Conservation (phyloP, 2,888 invertebrate genomes). For the Chydorus sphaericus region DNA sequence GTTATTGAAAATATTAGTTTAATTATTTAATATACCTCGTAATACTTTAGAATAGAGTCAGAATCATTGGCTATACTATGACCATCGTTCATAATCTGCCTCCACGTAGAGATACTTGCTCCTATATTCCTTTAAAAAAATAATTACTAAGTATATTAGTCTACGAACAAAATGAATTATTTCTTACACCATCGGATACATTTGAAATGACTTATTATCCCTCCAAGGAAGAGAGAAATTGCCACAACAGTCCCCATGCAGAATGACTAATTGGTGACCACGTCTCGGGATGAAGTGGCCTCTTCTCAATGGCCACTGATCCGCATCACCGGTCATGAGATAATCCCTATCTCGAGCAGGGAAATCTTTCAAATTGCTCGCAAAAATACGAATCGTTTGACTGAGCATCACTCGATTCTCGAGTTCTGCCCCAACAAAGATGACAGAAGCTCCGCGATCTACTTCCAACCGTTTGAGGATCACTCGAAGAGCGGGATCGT, state of each 20-base stretch:
- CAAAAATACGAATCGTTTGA: background rate
- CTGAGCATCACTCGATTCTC: background rate
- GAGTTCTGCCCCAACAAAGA: background rate
- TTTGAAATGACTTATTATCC: background rate
- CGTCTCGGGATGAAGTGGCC: background rate
- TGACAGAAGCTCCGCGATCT: background rate
- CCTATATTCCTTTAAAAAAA: slow-evolving; percentile 5
- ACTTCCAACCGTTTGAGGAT: background rate
- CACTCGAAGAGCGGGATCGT: background rate
- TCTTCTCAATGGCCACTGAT: background rate
- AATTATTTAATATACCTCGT: background rate
- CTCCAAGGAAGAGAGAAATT: background rate
- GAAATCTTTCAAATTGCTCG: background rate
- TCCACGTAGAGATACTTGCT: background rate
- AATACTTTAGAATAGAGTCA: background rate
- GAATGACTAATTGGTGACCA: background rate
- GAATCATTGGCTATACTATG: background rate
- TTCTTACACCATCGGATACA: slow-evolving; percentile 10
- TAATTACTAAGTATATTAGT: no score
- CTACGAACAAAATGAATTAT: no score
- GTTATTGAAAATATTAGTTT: no score
- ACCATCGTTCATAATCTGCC: background rate
- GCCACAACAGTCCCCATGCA: background rate
- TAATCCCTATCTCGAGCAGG: background rate
- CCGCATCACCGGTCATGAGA: background rate